Evolutionary conservation across 1,140 invertebrate species (phyloP).

Genomic region (Holcopasites calliopsidis): DNA sequence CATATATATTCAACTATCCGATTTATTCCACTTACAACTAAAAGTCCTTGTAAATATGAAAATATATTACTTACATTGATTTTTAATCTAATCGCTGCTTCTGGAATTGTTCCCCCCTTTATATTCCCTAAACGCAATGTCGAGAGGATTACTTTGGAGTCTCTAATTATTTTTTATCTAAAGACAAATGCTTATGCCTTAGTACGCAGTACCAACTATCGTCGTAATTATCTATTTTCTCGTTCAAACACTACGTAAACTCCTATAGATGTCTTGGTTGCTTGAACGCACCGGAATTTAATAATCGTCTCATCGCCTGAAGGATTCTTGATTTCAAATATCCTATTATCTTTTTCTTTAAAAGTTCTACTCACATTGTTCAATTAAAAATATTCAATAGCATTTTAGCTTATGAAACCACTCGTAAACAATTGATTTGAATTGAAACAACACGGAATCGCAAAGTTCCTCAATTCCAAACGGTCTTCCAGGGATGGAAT

Average conservation of each 20-base stretch:
- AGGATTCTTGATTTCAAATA: background rate
- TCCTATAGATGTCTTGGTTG: background rate
- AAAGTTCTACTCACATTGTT: conserved; percentile 1
- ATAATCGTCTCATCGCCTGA: background rate
- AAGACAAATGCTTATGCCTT: background rate
- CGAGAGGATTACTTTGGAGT: background rate
- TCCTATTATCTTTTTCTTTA: too few species aligned
- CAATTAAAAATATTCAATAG: background rate
- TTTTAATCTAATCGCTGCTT: conserved; percentile 60
- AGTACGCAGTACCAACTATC: background rate
- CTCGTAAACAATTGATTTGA: background rate
- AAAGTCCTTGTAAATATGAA: conserved; percentile 63
- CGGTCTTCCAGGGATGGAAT: background rate
- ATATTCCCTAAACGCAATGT: background rate
- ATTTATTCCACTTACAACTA: conserved; percentile 55
- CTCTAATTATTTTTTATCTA: background rate
- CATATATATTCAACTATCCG: conserved; percentile 51
- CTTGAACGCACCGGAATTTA: background rate
- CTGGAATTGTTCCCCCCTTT: conserved; percentile 14
- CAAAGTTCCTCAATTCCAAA: background rate
- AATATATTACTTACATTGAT: conserved; percentile 65
- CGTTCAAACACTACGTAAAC: background rate
- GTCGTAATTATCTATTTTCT: background rate
- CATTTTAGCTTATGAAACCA: background rate
- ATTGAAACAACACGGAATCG: conserved; percentile 16